A percentile compares a stretch with the other conserved stretches of the same genome.
phyloP scores from a whole-genome alignment of 2,797 vertebrate genomes.

The Eurystomus glaucurus region DNA sequence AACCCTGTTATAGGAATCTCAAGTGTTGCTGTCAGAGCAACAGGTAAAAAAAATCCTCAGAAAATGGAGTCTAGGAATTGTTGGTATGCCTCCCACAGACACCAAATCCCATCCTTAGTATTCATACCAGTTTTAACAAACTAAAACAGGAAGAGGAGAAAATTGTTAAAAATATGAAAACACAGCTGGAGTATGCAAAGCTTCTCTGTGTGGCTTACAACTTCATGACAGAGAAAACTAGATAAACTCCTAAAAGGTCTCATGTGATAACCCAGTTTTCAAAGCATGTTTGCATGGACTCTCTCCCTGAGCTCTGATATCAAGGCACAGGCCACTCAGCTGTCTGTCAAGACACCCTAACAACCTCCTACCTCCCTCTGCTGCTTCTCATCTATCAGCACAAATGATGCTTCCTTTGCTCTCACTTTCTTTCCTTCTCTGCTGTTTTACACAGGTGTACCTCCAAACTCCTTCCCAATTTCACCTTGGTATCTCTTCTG shows the following conservation, averaged over 20 bases:
- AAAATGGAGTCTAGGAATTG: not conserved
- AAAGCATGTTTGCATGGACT: not conserved
- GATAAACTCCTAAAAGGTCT: not conserved
- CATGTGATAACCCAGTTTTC: not conserved
- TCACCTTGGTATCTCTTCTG: not conserved
- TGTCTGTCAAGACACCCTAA: accelerated
- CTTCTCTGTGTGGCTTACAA: not conserved
- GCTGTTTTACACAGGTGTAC: not conserved
- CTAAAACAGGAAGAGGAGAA: not conserved
- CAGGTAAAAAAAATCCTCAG: constrained; percentile 23
- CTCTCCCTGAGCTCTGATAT: not conserved
- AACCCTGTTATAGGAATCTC: constrained; percentile 23
- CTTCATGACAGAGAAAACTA: not conserved
- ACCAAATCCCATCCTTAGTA: not conserved
- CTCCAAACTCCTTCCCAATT: not conserved
- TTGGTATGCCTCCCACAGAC: not conserved
- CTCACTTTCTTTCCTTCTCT: not conserved
- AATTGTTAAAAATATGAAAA: not conserved
- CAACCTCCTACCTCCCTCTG: not conserved
- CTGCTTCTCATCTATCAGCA: not conserved
- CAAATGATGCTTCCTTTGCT: not conserved
- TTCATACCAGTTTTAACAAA: not conserved
- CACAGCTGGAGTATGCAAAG: not conserved
- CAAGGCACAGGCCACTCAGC: not conserved
- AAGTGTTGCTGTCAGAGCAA: not conserved